Evolutionary conservation across 2,888 invertebrate genomes (phyloP).

Genomic region (Hirtodrosophila confusa): DNA sequence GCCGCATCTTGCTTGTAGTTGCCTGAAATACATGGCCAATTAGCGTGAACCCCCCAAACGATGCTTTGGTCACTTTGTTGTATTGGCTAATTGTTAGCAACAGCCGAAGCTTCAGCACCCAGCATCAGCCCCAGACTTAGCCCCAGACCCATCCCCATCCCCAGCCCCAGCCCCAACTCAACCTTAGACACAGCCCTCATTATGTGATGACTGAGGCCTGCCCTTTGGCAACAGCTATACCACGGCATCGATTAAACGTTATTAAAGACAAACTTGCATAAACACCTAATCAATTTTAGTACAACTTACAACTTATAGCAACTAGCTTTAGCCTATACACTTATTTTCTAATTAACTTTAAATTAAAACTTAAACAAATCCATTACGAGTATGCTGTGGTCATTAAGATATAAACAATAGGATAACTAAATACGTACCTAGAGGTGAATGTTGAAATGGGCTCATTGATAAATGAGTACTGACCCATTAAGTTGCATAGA

Average conservation of each 20-base stretch:
- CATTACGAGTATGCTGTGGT: too few species aligned
- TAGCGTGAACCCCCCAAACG: slow-evolving; percentile 61
- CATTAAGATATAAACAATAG: too few species aligned
- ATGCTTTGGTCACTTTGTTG: slow-evolving; percentile 24
- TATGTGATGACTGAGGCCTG: slow-evolving; percentile 27
- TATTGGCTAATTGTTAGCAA: slow-evolving; percentile 54
- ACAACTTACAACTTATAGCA: slow-evolving; percentile 34
- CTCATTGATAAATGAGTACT: too few species aligned
- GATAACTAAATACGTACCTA: too few species aligned
- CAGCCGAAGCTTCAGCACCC: slow-evolving; percentile 17
- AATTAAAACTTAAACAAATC: too few species aligned
- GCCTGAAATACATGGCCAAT: slow-evolving; percentile 67
- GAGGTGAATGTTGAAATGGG: too few species aligned
- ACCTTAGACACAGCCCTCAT: slow-evolving; percentile 27
- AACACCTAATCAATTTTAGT: slow-evolving; percentile 68
- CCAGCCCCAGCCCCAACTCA: too few species aligned
- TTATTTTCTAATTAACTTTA: too few species aligned
- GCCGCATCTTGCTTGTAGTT: slow-evolving; percentile 68
- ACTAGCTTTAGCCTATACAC: slow-evolving; percentile 5
- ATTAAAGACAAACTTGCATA: slow-evolving; percentile 66
- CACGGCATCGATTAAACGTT: slow-evolving; percentile 67
- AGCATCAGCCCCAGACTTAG: neutral
- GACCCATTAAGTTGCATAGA: too few species aligned
- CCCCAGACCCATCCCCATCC: neutral
- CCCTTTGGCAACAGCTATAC: slow-evolving; percentile 43